These are phyloP conservation scores for Lota lota DNA, from an alignment of 2,113 vertebrate species.

Conservation along the genomic window DNA sequence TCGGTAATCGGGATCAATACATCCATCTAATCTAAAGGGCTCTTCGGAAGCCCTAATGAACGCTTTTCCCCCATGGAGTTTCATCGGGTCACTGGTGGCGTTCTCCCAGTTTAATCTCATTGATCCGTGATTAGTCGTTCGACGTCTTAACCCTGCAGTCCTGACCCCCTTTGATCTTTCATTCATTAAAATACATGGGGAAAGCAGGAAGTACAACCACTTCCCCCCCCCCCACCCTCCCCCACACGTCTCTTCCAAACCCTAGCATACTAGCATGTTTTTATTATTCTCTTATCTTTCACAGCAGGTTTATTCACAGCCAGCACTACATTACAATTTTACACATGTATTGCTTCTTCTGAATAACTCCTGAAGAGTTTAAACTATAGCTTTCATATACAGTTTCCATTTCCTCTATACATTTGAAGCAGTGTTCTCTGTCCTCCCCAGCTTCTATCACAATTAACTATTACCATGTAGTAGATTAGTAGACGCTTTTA, in stretches of 20 bases:
- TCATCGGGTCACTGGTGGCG: conserved; percentile 6
- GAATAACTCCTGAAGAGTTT: conserved; percentile 45
- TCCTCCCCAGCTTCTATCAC: no score
- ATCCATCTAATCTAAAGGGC: conserved; percentile 20
- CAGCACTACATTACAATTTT: conserved; percentile 63
- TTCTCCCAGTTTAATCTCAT: conserved; percentile 8
- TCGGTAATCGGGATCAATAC: conserved; percentile 32
- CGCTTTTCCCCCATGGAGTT: conserved; percentile 11
- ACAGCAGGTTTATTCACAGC: conserved; percentile 36
- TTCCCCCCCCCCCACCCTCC: no score
- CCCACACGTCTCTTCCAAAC: no score
- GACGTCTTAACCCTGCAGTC: neutral
- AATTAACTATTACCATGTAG: no score
- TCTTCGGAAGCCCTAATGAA: conserved; percentile 20
- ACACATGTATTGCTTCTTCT: conserved; percentile 48
- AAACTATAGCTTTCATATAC: no score
- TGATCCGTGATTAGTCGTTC: conserved; percentile 6
- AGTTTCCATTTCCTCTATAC: neutral
- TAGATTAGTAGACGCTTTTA: no score
- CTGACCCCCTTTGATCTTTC: neutral
- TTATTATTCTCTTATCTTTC: conserved; percentile 7
- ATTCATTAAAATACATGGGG: neutral
- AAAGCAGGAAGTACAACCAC: neutral
- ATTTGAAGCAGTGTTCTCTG: neutral
- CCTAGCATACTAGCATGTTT: neutral